These are phyloP conservation scores for Cylloceria caligata DNA, from an alignment of 2,888 invertebrate genomes.

Conservation along the genomic window DNA sequence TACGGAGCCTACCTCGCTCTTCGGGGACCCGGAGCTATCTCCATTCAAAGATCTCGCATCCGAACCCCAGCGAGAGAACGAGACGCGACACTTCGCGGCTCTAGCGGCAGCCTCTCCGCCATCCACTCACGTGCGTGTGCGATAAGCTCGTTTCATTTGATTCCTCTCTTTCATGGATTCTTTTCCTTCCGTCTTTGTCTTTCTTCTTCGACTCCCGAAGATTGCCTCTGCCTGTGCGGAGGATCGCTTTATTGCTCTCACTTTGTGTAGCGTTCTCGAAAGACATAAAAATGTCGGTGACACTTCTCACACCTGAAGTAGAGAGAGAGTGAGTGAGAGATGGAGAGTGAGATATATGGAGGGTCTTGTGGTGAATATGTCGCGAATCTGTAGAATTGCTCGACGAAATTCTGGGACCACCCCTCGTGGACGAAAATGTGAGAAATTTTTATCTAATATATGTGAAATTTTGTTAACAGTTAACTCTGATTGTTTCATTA, in stretches of 20 bases:
- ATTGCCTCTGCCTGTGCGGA: too few species aligned
- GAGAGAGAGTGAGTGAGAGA: background rate
- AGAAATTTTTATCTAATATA: background rate
- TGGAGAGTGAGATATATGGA: too few species aligned
- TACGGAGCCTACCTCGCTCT: background rate
- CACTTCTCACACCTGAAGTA: slow-evolving; percentile 60
- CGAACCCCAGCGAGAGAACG: slow-evolving; percentile 39
- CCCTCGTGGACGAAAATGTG: background rate
- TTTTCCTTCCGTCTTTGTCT: slow-evolving; percentile 24
- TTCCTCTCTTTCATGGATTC: slow-evolving; percentile 59
- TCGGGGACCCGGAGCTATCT: slow-evolving; percentile 74
- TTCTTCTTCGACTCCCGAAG: background rate
- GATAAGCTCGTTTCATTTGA: slow-evolving; percentile 67
- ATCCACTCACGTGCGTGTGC: slow-evolving; percentile 21
- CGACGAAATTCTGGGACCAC: slow-evolving; percentile 5
- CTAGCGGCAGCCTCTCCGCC: slow-evolving; percentile 56
- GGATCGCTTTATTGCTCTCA: slow-evolving; percentile 40
- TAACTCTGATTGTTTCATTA: background rate
- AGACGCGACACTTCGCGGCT: slow-evolving; percentile 64
- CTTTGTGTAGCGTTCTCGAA: slow-evolving; percentile 66
- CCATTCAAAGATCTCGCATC: slow-evolving; percentile 80
- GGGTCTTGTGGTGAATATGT: background rate
- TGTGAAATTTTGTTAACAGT: background rate
- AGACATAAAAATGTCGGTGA: slow-evolving; percentile 65
- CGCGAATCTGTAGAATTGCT: background rate